Evolutionary conservation across 2,888 invertebrate species (phyloP), one percentile per base, ranked within the genome.

Genomic region (Cabera pusaria): DNA sequence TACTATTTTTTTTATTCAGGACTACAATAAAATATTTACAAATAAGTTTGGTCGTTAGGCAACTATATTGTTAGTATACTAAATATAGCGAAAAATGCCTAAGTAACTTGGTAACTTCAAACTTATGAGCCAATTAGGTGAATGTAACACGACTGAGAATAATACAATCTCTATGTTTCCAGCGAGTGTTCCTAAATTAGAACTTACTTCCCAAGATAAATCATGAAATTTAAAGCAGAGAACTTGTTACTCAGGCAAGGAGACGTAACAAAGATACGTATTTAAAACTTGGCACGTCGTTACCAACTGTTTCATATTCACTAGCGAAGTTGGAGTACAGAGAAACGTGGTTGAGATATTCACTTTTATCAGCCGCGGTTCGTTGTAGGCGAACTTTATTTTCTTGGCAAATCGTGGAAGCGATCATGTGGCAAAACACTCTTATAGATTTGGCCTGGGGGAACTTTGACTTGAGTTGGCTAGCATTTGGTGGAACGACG

Each of bases 341-440:
- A 41, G 55, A 54, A 56, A 48, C 41, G 45, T 45, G 42, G 42
- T 21, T 27, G 35, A 52, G 64, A 71, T 69, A 68, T 21, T 57
- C 59, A 70, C 61, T 74, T 74, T 77, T 80, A 81, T 72, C 72
- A 75, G 77, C 70, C 71, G 78, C 62, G 73, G 79, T 73, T 52
- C 61, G 54, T 64, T 76, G 77, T 80, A 27, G 14, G n/a, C 63
- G 62, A 67, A 76, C 79, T 82, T 75, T 81, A 84, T 84, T 83
- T 83, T 83, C 83, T 84, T 84, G 83, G 78, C 79, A 81, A 82
- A 85, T 83, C 81, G 81, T 78, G 72, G 73, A 84, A 81, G 78
- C 83, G 84, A 85, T 87, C 87, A 85, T 83, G 86, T 86, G 84
- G 85, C 82, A 84, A 85, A 84, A 85, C 73, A 83, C 73, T 78